Evolutionary conservation across 1,140 invertebrate species (phyloP), one percentile per base, ranked within the genome.

Genomic region (Linepithema humile): DNA sequence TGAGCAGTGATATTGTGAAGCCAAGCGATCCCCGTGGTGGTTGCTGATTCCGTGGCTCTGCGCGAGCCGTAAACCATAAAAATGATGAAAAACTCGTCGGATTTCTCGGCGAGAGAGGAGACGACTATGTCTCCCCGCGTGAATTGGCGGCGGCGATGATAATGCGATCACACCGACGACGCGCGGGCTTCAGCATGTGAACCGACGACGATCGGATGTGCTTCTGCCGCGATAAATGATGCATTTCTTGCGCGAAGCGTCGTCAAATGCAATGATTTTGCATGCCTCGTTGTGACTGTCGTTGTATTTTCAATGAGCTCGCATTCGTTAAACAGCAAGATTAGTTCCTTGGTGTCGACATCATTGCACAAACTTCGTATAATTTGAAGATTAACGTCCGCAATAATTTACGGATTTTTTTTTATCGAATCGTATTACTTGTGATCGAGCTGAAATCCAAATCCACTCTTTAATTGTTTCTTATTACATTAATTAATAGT

Each of bases 61-160:
- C 74, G 72, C 38, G 86, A 84, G 50, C 83, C 87, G 86, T 88
- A 88, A 75, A 90, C 82, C 80, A 89, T 88, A 69, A 89, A 85
- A 88, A 82, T 60, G 64, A 83, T 83, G 43, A 29, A 57, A 29
- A 23, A 43, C n/a, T 85, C 53, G 45, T 43, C 10, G 26, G 26
- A 69, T 55, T 59, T 40, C 48, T 45, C 59, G 10, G 15, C 6
- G 48, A 29, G 53, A 69, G 55, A 64, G n/a, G 10, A 60, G 29
- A 7, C 12, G 23, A 0, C 5, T 50, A 75, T 17, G 40, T 62
- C 17, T 50, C 23, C 29, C 40, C n/a, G 35, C 55, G 15, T 32
- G 32, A 55, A 80, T 26, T 48, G 0, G 9, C 5, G 3, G 17
- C 5, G 5, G 20, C n/a, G 17, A 26, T 3, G 12, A 64, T 40